Evolutionary conservation across 2,113 vertebrate genomes (phyloP).

Genomic region (Procapra przewalskii): DNA sequence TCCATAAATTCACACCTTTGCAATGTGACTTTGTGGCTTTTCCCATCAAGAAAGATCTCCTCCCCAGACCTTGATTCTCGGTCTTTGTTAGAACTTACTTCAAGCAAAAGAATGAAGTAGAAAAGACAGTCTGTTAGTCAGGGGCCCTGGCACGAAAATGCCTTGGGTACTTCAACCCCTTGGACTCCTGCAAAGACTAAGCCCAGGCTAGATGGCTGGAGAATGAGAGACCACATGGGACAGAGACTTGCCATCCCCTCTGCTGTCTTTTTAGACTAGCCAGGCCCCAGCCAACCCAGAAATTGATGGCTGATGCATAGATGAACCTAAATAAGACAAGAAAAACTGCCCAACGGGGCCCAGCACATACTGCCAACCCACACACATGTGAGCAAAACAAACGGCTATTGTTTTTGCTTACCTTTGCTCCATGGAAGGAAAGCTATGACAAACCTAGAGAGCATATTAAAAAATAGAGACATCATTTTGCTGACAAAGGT

Average conservation of each 20-base stretch:
- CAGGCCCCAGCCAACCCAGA: background rate
- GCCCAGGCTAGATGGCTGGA: background rate
- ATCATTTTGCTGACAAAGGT: background rate
- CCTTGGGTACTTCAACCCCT: background rate
- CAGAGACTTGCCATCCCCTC: background rate
- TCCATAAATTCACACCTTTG: background rate
- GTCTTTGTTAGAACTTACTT: background rate
- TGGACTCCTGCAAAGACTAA: background rate
- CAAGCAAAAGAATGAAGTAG: background rate
- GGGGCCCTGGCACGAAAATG: background rate
- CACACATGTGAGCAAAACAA: background rate
- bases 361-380: background rate
- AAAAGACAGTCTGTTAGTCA: background rate
- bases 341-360: background rate
- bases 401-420: background rate
- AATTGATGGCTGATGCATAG: background rate
- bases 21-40: background rate
- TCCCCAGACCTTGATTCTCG: background rate
- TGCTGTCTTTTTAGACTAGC: background rate
- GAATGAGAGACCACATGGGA: accelerated
- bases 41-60: background rate
- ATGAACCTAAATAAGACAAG: background rate
- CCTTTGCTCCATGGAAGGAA: background rate
- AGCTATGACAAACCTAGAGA: background rate
- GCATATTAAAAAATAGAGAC: background rate